Evolutionary conservation across 2,888 invertebrate genomes (phyloP), one percentile per base, ranked within the genome.

Genomic region (Pandemis corylana): DNA sequence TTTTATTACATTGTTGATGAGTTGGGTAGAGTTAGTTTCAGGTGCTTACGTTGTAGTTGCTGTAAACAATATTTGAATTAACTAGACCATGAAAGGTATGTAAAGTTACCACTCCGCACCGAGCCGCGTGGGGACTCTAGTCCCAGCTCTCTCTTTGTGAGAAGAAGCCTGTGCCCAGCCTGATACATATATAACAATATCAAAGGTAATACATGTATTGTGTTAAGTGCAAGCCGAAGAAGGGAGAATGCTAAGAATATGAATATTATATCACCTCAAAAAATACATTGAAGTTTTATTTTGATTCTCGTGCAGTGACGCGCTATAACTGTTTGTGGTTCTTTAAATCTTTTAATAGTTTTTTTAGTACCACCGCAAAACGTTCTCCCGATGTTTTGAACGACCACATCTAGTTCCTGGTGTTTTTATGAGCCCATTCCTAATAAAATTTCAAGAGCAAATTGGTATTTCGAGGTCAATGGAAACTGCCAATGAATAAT

Each of bases 401-500:
- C 13, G 41, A 62, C 62, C 62, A 41, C 59, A 59, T 59, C 63
- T 28, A 51, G 53, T 68, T 67, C 42, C 51, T 51, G 15, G 20
- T 42, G 13, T 61, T 68, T 72, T 72, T 63, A 68, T 63, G n/a
- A 42, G 63, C 63, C 46, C 42, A 46, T 63, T 64, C 42, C 46
- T 56, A 64, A 73, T 73, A 73, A 72, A 73, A 68, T 59, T 59
- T 64, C 46, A 73, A 64, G 68, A 49, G 46, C 68, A 64, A 68
- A 56, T 68, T 56, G 64, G 64, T 10, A 56, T 64, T 63, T 56
- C 63, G 68, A 68, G 68, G 68, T 68, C 68, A 46, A 28, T 28
- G 46, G 15, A 36, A 20, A 56, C 63, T 46, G 68, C 68, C 49
- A 49, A 68, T 73, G 63, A 73, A 72, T 65, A 73, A 72, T 65